Evolutionary conservation across 2,113 vertebrate species (phyloP).

Genomic region (Malurus alboscapulatus): DNA sequence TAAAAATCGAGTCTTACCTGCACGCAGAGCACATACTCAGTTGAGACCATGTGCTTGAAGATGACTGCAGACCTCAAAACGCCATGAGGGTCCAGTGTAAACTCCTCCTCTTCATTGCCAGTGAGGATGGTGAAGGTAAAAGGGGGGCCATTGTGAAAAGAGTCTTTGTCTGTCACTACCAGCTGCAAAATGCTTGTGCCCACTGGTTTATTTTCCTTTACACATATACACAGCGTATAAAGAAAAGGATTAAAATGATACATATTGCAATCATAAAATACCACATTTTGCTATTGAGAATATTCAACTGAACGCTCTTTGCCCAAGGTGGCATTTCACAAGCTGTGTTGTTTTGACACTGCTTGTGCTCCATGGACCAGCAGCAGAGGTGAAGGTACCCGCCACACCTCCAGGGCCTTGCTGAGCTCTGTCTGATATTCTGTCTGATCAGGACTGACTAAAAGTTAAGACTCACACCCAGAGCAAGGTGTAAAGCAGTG

Average conservation of each 20-base stretch:
- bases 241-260: slow-evolving; percentile 58
- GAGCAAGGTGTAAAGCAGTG: neutral
- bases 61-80: slow-evolving; percentile 86
- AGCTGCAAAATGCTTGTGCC: slow-evolving; percentile 94
- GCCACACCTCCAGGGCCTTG: neutral
- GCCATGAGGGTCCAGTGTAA: slow-evolving; percentile 85
- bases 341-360: accelerated
- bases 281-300: neutral
- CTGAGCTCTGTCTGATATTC: neutral
- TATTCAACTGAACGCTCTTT: neutral
- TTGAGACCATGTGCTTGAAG: slow-evolving; percentile 83
- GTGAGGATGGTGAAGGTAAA: slow-evolving; percentile 89
- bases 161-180: slow-evolving; percentile 91
- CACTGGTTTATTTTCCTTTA: slow-evolving; percentile 93
- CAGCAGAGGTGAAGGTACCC: neutral
- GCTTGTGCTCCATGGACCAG: accelerated
- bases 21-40: slow-evolving; percentile 84
- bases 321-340: neutral
- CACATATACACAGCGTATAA: slow-evolving; percentile 38
- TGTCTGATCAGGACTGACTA: neutral
- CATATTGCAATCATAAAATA: neutral
- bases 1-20: slow-evolving; percentile 77
- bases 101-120: slow-evolving; percentile 90
- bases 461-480: neutral
- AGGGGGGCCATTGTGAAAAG: slow-evolving; percentile 93